A percentile compares a stretch with the other conserved stretches of the same genome.
Conservation (phyloP, 2,888 invertebrate species). For the Spilarctia lutea region DNA sequence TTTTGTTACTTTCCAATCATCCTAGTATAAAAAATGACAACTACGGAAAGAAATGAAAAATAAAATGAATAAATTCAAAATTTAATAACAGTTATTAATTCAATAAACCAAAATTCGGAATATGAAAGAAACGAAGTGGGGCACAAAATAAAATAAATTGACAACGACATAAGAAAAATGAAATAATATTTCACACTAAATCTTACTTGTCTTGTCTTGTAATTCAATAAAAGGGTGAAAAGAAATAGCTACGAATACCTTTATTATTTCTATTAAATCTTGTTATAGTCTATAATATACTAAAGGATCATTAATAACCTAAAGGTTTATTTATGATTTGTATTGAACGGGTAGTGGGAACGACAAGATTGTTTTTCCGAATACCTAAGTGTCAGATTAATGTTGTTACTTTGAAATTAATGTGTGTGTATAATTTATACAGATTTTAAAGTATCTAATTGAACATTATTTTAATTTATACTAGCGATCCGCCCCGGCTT, state of each 20-base stretch:
- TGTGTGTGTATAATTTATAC: neutral
- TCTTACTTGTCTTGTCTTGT: neutral
- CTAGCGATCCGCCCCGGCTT: too few relatives aligned
- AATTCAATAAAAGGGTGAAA: neutral
- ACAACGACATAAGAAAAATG: neutral
- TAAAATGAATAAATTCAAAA: neutral
- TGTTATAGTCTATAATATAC: neutral
- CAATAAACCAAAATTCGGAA: neutral
- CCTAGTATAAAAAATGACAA: neutral
- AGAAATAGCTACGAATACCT: neutral
- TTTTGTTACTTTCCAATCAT: neutral
- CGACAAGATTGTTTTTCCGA: neutral
- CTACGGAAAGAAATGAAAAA: neutral
- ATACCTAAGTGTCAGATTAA: neutral
- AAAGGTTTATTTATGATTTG: neutral
- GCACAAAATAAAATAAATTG: neutral
- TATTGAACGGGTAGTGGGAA: too few relatives aligned
- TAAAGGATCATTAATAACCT: neutral
- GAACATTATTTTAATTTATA: too few relatives aligned
- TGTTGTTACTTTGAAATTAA: neutral
- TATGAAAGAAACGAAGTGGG: neutral
- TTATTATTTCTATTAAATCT: neutral
- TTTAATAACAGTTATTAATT: neutral
- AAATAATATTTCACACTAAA: neutral
- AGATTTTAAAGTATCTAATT: too few relatives aligned